Conservation (phyloP, 1,140 invertebrate genomes). For the Triops cancriformis region DNA sequence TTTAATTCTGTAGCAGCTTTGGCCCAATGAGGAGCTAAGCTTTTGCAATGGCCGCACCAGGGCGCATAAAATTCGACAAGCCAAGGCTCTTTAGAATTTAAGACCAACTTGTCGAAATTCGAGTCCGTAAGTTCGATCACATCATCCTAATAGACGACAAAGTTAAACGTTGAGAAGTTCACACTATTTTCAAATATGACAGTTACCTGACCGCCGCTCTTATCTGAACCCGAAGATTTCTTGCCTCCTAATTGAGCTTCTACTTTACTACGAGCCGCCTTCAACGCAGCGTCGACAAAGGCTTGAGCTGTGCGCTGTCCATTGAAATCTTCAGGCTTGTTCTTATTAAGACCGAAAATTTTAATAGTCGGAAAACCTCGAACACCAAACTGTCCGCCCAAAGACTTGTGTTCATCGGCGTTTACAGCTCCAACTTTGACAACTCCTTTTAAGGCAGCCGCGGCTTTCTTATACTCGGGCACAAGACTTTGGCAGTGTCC, state of each 20-base stretch:
- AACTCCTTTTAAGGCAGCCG: constrained; percentile 79
- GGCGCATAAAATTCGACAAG: constrained; percentile 96
- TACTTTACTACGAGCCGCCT: constrained; percentile 59
- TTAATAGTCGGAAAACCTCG: constrained; percentile 94
- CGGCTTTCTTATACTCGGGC: constrained; percentile 81
- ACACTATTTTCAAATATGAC: neutral
- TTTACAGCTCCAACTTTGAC: constrained; percentile 90
- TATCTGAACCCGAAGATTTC: constrained; percentile 33
- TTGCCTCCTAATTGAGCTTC: constrained; percentile 51
- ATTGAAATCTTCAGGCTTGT: constrained; percentile 76
- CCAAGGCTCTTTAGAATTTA: constrained; percentile 88
- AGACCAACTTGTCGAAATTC: constrained; percentile 85
- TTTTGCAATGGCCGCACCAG: constrained; percentile 95
- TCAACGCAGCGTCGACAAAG: constrained; percentile 73
- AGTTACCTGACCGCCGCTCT: neutral
- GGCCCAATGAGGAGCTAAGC: constrained; percentile 88
- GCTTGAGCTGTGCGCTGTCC: constrained; percentile 75
- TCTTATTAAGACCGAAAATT: constrained; percentile 81
- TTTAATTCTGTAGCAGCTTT: constrained; percentile 87
- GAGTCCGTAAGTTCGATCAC: constrained; percentile 88
- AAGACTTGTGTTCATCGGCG: constrained; percentile 75
- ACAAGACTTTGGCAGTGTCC: constrained; percentile 68
- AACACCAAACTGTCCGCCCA: constrained; percentile 72
- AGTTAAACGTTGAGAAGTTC: neutral
- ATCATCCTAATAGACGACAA: constrained; percentile 38